Conservation (phyloP, 2,888 invertebrate genomes). For the Entomobrya multifasciata region DNA sequence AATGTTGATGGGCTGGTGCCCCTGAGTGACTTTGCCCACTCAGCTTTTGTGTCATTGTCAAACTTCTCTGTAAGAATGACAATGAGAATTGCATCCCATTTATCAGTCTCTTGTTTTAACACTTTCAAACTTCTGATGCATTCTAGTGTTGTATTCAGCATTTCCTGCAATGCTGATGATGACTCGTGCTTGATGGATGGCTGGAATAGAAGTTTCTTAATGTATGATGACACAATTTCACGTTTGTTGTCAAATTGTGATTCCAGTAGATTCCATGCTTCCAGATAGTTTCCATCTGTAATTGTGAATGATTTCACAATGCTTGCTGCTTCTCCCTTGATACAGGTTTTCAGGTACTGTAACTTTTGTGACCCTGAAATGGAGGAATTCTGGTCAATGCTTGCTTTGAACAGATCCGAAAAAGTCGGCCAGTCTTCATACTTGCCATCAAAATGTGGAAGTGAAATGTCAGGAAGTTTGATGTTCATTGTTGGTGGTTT, state of each 20-base stretch:
- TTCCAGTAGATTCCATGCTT: slow-evolving; percentile 50
- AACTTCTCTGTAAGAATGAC: slow-evolving; percentile 39
- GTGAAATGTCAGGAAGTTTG: slow-evolving; percentile 10
- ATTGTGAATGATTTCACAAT: slow-evolving; percentile 35
- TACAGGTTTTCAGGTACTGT: slow-evolving; percentile 53
- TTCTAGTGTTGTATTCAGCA: slow-evolving; percentile 35
- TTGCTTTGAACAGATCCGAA: slow-evolving; percentile 34
- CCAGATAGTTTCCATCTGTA: slow-evolving; percentile 47
- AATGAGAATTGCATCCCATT: slow-evolving; percentile 54
- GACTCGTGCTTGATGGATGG: background rate
- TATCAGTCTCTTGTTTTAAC: background rate
- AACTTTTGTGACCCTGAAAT: slow-evolving; percentile 41
- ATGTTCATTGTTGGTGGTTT: slow-evolving; percentile 10
- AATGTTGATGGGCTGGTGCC: slow-evolving; percentile 20
- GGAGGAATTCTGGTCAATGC: background rate
- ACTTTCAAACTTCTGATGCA: slow-evolving; percentile 8
- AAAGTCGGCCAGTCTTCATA: slow-evolving; percentile 50
- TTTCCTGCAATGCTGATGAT: background rate
- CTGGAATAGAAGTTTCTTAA: slow-evolving; percentile 13
- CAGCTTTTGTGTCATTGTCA: slow-evolving; percentile 8
- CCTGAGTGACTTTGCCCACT: slow-evolving; percentile 42
- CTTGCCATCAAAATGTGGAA: slow-evolving; percentile 47
- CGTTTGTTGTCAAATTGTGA: slow-evolving; percentile 54
- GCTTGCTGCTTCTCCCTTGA: slow-evolving; percentile 37
- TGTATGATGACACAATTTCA: slow-evolving; percentile 16